Evolutionary conservation across 2,797 vertebrate species (phyloP).

Genomic region (Mormyrops attenuatus): DNA sequence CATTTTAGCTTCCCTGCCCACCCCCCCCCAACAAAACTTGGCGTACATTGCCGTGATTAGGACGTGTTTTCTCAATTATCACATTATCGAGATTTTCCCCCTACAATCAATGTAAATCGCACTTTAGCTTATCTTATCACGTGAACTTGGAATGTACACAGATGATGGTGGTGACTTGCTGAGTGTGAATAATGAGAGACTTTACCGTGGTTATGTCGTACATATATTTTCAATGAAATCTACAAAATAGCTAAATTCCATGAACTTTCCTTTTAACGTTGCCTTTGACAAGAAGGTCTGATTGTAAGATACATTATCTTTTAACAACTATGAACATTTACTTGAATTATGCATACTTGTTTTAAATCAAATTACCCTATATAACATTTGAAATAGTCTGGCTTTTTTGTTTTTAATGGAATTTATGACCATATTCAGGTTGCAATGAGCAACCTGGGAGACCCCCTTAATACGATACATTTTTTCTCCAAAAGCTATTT

Average conservation of each 20-base stretch:
- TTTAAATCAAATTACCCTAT: not conserved
- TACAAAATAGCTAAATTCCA: not conserved
- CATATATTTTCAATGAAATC: not conserved
- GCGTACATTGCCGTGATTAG: not conserved
- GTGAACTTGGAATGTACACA: not conserved
- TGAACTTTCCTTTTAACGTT: not conserved
- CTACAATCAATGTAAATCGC: not conserved
- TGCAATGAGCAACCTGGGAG: not conserved
- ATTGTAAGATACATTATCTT: not conserved
- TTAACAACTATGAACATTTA: not conserved
- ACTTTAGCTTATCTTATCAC: not conserved
- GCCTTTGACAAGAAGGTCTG: not conserved
- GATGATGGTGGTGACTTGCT: not conserved
- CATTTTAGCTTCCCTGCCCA: not conserved
- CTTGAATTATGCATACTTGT: not conserved
- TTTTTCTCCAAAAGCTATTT: not conserved
- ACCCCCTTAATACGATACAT: not conserved
- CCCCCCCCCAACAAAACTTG: not conserved
- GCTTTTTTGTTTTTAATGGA: not conserved
- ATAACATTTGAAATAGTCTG: not conserved
- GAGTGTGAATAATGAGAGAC: not conserved
- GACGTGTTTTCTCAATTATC: not conserved
- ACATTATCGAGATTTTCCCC: not conserved
- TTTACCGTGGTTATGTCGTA: not conserved
- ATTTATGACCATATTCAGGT: not conserved